Percentiles rank a stretch among this genome's conserved stretches.
phyloP scores from a whole-genome alignment of 2,888 invertebrate species.

The Archaeoteleia sp. region DNA sequence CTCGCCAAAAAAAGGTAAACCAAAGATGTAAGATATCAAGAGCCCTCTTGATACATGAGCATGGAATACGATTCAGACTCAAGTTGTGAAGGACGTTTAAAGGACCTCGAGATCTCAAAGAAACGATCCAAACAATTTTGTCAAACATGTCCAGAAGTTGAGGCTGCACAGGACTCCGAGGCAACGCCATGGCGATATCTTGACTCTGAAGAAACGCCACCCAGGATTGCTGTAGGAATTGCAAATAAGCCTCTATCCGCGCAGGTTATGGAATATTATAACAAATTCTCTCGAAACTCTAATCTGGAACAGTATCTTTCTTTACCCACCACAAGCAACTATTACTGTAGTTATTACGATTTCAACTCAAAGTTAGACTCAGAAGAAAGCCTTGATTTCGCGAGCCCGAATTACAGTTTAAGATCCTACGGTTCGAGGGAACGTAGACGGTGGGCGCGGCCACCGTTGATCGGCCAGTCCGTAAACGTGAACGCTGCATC shows the following conservation, averaged over 20 bases:
- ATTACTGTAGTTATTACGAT: slow-evolving; percentile 63
- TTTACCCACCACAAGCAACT: slow-evolving; percentile 58
- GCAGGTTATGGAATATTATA: slow-evolving; percentile 80
- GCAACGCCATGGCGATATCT: not conserved
- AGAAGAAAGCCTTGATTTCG: slow-evolving; percentile 55
- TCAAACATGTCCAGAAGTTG: too few species aligned
- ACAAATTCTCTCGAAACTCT: slow-evolving; percentile 81
- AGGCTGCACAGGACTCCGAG: too few species aligned
- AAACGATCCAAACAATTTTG: too few species aligned
- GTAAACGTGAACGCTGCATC: slow-evolving; percentile 59
- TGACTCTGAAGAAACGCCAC: not conserved
- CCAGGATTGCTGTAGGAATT: slow-evolving; percentile 1
- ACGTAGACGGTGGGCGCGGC: slow-evolving; percentile 71
- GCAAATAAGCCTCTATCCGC: slow-evolving; percentile 62
- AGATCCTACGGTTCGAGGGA: slow-evolving; percentile 64
- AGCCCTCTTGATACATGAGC: too few species aligned
- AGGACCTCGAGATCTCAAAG: too few species aligned
- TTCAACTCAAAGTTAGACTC: slow-evolving; percentile 54
- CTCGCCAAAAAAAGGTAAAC: too few species aligned
- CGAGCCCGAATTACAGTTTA: slow-evolving; percentile 59
- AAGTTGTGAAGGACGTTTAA: too few species aligned
- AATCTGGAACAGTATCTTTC: slow-evolving; percentile 83
- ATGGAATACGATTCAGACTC: too few species aligned
- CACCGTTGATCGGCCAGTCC: slow-evolving; percentile 72
- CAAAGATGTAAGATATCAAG: too few species aligned